Evolutionary conservation across 2,888 invertebrate genomes (phyloP), one percentile per base, ranked within the genome.

Genomic region (Xestia ashworthii): DNA sequence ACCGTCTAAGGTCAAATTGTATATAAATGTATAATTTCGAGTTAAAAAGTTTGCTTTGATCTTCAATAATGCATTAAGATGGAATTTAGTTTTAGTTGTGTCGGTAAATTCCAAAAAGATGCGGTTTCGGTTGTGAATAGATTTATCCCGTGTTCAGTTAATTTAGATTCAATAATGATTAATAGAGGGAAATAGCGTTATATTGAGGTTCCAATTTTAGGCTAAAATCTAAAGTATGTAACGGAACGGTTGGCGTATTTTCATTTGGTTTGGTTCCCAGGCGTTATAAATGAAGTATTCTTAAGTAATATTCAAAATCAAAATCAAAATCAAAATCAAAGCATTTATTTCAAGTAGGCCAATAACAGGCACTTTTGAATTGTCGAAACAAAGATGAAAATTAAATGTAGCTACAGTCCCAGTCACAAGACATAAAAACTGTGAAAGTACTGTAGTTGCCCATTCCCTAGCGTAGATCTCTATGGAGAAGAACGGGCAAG

Each of bases 1-100:
- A 3, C 74, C 53, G 70, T 64, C 75, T 76, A 71, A 78, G 81
- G 86, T 86, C 84, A 80, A 83, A 71, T 75, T 85, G 62, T 77
- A 50, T 83, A 72, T 68, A 73, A 74, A 86, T 83, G 69, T 79
- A 76, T 72, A 82, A 83, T 86, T 80, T 80, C 8, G 48, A 71
- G 75, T 79, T 55, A 41, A 71, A 76, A 83, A 74, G 62, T 66
- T 72, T 4, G 53, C n/a, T 83, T 75, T 70, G 44, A 67, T 83
- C 46, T 72, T 83, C 38, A 79, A 71, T 69, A 85, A 83, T 72
- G 53, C 46, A 72, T 60, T 64, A 9, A 60, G 76, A 70, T 6
- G 41, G 48, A 73, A 82, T 44, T 68, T 60, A 25, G 55, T 82
- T 58, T 65, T 11, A 19, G 58, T 44, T 76, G 14, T n/a, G n/a